These are phyloP conservation scores for Ascidia mentula DNA, from an alignment of 23 tunicate species.

Conservation along the genomic window DNA sequence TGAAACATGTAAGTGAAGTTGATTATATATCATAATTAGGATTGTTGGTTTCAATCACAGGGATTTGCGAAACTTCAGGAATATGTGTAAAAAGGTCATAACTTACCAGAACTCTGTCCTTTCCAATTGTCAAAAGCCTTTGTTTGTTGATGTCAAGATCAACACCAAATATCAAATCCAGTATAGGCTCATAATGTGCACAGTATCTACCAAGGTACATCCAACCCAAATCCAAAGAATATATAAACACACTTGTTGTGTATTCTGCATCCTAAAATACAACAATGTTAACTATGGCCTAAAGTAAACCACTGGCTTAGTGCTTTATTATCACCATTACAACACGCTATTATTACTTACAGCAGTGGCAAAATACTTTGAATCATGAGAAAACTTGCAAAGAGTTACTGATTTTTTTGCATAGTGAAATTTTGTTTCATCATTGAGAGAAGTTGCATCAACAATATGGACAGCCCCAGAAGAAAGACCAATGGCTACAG, in stretches of 20 bases:
- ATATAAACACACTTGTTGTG: conserved; percentile 59
- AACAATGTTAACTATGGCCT: too few species aligned
- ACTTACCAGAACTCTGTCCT: conserved; percentile 73
- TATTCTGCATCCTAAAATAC: conserved; percentile 60
- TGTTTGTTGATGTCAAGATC: conserved; percentile 56
- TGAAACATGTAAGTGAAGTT: too few species aligned
- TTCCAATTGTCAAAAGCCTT: conserved; percentile 68
- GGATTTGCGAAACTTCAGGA: background rate
- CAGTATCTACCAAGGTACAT: conserved; percentile 82
- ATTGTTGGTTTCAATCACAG: too few species aligned
- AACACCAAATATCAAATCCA: conserved; percentile 70
- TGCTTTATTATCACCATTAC: too few species aligned
- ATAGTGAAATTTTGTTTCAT: conserved; percentile 57
- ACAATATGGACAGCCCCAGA: conserved; percentile 69
- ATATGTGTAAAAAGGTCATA: background rate
- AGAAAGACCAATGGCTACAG: conserved; percentile 65
- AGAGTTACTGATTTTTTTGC: conserved; percentile 72
- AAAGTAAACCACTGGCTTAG: too few species aligned
- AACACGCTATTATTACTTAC: conserved; percentile 20
- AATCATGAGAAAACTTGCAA: conserved; percentile 68
- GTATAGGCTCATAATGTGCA: conserved; percentile 84
- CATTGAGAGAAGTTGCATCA: conserved; percentile 55
- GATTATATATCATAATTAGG: too few species aligned
- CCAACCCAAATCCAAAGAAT: conserved; percentile 48
- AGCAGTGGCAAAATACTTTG: conserved; percentile 81